A percentile compares a stretch with the other conserved stretches of the same genome.
These are phyloP conservation scores for Brachionus sp. DNA, from an alignment of 1,140 invertebrate species.

Conservation along the genomic window DNA sequence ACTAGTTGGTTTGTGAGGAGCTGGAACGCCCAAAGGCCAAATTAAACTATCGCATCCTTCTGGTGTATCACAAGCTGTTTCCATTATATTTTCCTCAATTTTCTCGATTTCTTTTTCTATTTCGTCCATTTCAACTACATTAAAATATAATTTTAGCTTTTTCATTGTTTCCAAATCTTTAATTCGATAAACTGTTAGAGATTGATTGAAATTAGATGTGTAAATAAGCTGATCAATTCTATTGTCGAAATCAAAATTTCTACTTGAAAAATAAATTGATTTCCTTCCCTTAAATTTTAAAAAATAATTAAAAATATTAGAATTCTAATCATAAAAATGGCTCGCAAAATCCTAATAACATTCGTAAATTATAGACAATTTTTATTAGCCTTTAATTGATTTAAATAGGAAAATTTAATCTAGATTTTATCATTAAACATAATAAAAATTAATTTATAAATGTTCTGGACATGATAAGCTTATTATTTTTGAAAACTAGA, in stretches of 20 bases:
- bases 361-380: too few species aligned
- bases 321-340: neutral
- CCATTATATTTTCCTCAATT: conserved; percentile 55
- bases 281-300: neutral
- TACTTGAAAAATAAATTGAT: neutral
- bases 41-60: conserved; percentile 54
- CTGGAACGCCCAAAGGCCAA: conserved; percentile 76
- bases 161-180: conserved; percentile 37
- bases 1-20: conserved; percentile 66
- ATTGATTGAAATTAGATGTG: conserved; percentile 43
- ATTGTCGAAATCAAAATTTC: conserved; percentile 43
- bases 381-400: too few species aligned
- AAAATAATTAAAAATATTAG: neutral
- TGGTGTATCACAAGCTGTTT: conserved; percentile 56
- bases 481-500: too few species aligned
- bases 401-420: too few species aligned
- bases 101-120: conserved; percentile 52
- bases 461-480: too few species aligned
- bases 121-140: conserved; percentile 60
- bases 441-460: too few species aligned
- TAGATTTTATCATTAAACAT: too few species aligned
- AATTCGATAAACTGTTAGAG: conserved; percentile 45
- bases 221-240: conserved; percentile 44
- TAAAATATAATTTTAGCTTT: conserved; percentile 58
- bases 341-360: conserved; percentile 42